Base-by-base conservation (phyloP, 1,140 invertebrate genomes). In the Choristoneura fumiferana region DNA sequence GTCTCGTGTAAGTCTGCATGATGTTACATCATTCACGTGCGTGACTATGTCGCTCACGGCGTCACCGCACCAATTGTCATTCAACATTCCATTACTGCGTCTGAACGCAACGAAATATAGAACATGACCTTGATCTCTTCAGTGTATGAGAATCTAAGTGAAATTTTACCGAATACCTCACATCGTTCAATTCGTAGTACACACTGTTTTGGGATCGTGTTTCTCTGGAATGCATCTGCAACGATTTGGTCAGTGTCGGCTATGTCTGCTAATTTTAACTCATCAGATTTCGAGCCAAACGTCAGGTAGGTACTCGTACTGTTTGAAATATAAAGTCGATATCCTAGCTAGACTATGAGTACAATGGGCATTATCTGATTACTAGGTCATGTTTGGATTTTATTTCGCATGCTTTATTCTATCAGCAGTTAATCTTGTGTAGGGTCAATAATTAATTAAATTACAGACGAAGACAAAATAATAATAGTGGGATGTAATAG, bases 21-120 rank as follows among this genome's bases (percentile, higher is more conserved):
- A 59, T 75, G 60, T 87, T 85, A 84, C 81, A 87, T 87, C 84
- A 87, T 78, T 58, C 67, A 71, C 57, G 63, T 65, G 54, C 67
- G 64, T 69, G 34, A 58, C 58, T 43, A 40, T 49, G 56, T 18
- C 0, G 49, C 43, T 6, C 29, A n/a, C 43, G 43, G 40, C 36
- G 40, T 37, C 8, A 14, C 17, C 9, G 54, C 29, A 13, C 37
- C 39, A 36, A 58, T 58, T 66, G 52, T 13, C 4, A 40, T 40
- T 14, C 8, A 40, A 49, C 15, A 8, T 33, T 73, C 55, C 76
- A 76, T 75, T 76, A 71, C 70, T 15, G 63, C 59, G 13, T 54
- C 14, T 37, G 43, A 64, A 61, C 12, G 8, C n/a, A 35, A 34
- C 9, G 12, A 49, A 49, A 8, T 49, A 4, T 17, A 14, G 6